Conservation (phyloP, 1,140 invertebrate species). For the Euborellia annulipes region DNA sequence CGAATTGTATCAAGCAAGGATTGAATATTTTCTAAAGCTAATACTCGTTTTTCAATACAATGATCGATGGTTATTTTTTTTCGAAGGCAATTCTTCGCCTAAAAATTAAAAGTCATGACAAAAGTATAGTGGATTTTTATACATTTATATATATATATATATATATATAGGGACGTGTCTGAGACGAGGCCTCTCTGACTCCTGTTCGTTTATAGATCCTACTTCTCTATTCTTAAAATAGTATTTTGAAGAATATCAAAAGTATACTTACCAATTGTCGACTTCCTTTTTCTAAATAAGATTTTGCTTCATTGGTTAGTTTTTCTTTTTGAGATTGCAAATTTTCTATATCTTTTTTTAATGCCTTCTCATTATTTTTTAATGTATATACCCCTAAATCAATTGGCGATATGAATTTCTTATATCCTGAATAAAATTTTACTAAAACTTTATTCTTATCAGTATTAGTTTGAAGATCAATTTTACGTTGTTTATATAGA, state of each 20-base stretch:
- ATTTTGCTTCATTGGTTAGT: conserved; percentile 23
- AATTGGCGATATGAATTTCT: not conserved
- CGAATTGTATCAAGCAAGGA: conserved; percentile 31
- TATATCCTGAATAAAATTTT: conserved; percentile 20
- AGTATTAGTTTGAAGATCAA: conserved; percentile 12
- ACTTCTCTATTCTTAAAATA: no score
- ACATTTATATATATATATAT: no score
- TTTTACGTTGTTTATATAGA: conserved; percentile 19
- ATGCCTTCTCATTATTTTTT: conserved; percentile 22
- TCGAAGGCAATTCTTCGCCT: conserved; percentile 34
- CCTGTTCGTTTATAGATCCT: no score
- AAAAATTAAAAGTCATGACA: no score
- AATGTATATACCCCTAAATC: conserved; percentile 27
- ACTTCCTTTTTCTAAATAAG: conserved; percentile 25
- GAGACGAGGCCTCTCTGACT: no score
- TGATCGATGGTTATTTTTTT: conserved; percentile 37
- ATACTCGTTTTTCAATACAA: conserved; percentile 29
- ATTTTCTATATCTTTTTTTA: conserved; percentile 27
- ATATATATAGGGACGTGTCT: no score
- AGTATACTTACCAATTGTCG: conserved; percentile 25
- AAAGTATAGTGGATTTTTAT: no score
- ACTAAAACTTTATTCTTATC: conserved; percentile 19
- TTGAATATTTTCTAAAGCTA: conserved; percentile 34
- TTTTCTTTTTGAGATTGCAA: conserved; percentile 26
- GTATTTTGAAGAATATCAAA: no score